These are phyloP conservation scores for Adelges cooleyi DNA, from an alignment of 1,140 invertebrate species.

Conservation along the genomic window DNA sequence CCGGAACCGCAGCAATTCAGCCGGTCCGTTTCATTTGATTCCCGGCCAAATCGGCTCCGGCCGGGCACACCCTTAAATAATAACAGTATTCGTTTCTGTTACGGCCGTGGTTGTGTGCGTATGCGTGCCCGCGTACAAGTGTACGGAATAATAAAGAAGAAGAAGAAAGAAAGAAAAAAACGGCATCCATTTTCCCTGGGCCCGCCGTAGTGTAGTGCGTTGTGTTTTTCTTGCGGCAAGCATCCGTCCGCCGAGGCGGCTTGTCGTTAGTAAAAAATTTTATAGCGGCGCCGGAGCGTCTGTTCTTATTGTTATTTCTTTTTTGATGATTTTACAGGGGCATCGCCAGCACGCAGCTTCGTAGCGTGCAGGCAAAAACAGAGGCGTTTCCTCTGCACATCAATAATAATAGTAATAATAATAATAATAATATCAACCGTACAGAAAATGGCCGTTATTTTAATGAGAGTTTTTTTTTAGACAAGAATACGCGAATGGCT, in stretches of 20 bases:
- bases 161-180: conserved; percentile 8
- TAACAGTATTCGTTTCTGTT: conserved; percentile 19
- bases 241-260: background rate
- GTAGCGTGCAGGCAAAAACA: background rate
- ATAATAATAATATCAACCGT: background rate
- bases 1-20: background rate
- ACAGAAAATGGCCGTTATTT: background rate
- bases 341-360: background rate
- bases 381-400: background rate
- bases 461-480: background rate
- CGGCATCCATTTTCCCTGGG: background rate
- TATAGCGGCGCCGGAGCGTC: conserved; percentile 22
- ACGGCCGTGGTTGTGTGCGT: background rate
- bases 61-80: conserved; percentile 2
- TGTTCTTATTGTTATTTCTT: conserved; percentile 25
- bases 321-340: background rate
- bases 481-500: too few relatives aligned
- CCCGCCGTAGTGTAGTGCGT: too few relatives aligned
- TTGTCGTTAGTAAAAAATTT: conserved; percentile 20
- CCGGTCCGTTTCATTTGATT: conserved; percentile 17
- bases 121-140: too few relatives aligned
- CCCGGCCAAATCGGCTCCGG: conserved; percentile 16
- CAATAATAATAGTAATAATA: background rate
- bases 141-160: background rate
- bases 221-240: background rate